phyloP scores from a whole-genome alignment of 1,140 invertebrate species.

The Acarapis woodi region DNA sequence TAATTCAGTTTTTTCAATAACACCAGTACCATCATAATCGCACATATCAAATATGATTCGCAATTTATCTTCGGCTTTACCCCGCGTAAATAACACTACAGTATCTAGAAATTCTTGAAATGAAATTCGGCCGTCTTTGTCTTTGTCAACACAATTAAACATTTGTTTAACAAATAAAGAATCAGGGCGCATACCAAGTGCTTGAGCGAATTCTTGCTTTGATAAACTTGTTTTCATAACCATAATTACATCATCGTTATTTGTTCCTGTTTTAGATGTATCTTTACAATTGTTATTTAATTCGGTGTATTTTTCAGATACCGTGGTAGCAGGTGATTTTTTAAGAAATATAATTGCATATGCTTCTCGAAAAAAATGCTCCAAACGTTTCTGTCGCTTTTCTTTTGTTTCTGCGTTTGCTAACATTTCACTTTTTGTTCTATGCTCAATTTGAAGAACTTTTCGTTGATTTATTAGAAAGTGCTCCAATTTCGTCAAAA shows the following conservation, averaged over 20 bases:
- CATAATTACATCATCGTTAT: slow-evolving; percentile 53
- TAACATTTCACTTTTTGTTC: slow-evolving; percentile 50
- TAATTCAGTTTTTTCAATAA: slow-evolving; percentile 75
- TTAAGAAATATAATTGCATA: slow-evolving; percentile 35
- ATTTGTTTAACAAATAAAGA: slow-evolving; percentile 94
- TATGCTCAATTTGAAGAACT: slow-evolving; percentile 32
- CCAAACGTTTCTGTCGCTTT: slow-evolving; percentile 62
- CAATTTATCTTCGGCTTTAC: slow-evolving; percentile 75
- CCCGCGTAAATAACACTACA: slow-evolving; percentile 38
- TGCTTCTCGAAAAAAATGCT: slow-evolving; percentile 93
- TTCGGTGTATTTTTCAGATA: background rate
- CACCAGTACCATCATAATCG: slow-evolving; percentile 76
- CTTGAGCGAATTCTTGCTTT: slow-evolving; percentile 83
- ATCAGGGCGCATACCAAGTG: slow-evolving; percentile 78
- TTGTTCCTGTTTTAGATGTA: slow-evolving; percentile 28
- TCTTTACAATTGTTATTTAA: no score
- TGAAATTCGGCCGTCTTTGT: slow-evolving; percentile 74
- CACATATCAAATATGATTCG: slow-evolving; percentile 97
- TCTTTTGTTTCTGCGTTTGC: slow-evolving; percentile 83
- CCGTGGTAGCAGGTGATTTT: slow-evolving; percentile 20
- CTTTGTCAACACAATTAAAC: slow-evolving; percentile 95
- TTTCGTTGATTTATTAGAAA: slow-evolving; percentile 56
- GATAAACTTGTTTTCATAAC: slow-evolving; percentile 78
- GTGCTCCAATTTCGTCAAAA: slow-evolving; percentile 58
- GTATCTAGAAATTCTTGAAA: slow-evolving; percentile 95